Percentiles rank a stretch among this genome's conserved stretches.
These are phyloP conservation scores for Cheilosia scutellata DNA, from an alignment of 2,888 invertebrate species.

Conservation along the genomic window DNA sequence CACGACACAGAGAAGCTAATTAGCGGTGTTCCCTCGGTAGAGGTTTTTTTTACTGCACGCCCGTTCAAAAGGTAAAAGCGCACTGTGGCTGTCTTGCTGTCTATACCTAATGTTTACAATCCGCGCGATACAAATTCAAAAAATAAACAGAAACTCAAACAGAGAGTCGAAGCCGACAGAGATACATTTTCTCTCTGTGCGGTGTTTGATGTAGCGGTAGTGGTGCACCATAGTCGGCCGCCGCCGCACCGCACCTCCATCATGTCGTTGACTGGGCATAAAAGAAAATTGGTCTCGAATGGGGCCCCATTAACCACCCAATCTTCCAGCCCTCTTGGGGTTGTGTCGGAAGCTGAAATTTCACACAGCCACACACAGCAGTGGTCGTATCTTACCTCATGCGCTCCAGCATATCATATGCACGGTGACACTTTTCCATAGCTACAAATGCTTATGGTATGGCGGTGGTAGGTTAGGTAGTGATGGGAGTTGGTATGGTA, in stretches of 20 bases:
- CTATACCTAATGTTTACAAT: slow-evolving; percentile 69
- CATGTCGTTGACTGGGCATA: slow-evolving; percentile 14
- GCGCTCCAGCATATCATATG: slow-evolving; percentile 13
- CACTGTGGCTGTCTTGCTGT: slow-evolving; percentile 31
- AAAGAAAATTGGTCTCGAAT: neutral
- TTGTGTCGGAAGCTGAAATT: slow-evolving; percentile 59
- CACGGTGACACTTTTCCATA: slow-evolving; percentile 48
- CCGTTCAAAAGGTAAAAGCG: slow-evolving; percentile 64
- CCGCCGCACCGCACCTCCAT: slow-evolving; percentile 11
- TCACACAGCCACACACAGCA: slow-evolving; percentile 24
- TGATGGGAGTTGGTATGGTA: neutral
- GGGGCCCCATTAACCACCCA: slow-evolving; percentile 21
- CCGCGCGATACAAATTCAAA: slow-evolving; percentile 58
- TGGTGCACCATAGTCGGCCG: neutral
- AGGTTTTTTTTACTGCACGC: slow-evolving; percentile 57
- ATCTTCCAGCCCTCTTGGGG: slow-evolving; percentile 24
- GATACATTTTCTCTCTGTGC: slow-evolving; percentile 39
- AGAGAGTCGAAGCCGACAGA: slow-evolving; percentile 41
- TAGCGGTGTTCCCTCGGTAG: slow-evolving; percentile 33
- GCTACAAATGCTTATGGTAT: slow-evolving; percentile 39
- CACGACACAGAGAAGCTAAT: slow-evolving; percentile 36
- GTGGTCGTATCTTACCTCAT: slow-evolving; percentile 11
- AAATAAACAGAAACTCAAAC: slow-evolving; percentile 23
- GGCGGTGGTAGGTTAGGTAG: neutral
- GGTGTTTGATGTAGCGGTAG: neutral